A percentile compares a stretch with the other conserved stretches of the same genome.
Evolutionary conservation across 30 jellyfish, hydroid and myxozoan species (phyloP).

Genomic region (Haliclystus octoradiatus): DNA sequence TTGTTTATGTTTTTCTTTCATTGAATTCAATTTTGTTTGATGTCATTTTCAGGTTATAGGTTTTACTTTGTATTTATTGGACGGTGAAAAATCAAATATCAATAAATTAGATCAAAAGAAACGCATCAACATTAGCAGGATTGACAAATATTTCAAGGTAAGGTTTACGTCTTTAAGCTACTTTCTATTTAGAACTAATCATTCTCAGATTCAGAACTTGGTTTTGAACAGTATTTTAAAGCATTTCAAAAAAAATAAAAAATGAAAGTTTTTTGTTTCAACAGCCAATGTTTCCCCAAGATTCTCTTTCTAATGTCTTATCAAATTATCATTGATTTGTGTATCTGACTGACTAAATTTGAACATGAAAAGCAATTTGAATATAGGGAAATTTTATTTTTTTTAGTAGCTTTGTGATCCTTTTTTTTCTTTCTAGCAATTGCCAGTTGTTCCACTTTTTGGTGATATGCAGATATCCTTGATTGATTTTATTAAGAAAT

Average conservation of each 20-base stretch:
- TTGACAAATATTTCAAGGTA: constrained; percentile 92
- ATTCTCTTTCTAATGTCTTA: too few relatives aligned
- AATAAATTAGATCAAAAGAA: constrained; percentile 90
- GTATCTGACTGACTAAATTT: too few relatives aligned
- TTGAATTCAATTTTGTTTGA: too few relatives aligned
- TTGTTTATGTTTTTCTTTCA: too few relatives aligned
- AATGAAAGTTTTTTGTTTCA: too few relatives aligned
- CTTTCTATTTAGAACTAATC: too few relatives aligned
- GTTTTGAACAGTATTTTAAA: too few relatives aligned
- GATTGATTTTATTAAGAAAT: constrained; percentile 59
- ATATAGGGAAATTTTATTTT: neutral
- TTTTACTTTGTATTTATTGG: constrained; percentile 74
- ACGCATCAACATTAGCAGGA: constrained; percentile 68
- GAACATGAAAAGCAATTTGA: neutral
- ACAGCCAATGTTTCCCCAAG: too few relatives aligned
- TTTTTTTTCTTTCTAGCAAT: constrained; percentile 32
- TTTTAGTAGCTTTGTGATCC: neutral
- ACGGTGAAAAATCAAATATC: constrained; percentile 76
- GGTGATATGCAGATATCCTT: constrained; percentile 97
- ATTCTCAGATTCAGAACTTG: too few relatives aligned
- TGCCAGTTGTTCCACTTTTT: constrained; percentile 91
- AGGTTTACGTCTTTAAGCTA: neutral
- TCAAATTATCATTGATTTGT: too few relatives aligned
- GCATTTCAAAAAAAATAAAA: too few relatives aligned
- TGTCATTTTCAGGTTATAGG: constrained; percentile 90